These are phyloP conservation scores for Cotesia vestalis DNA, from an alignment of 1,140 invertebrate genomes.

Conservation along the genomic window DNA sequence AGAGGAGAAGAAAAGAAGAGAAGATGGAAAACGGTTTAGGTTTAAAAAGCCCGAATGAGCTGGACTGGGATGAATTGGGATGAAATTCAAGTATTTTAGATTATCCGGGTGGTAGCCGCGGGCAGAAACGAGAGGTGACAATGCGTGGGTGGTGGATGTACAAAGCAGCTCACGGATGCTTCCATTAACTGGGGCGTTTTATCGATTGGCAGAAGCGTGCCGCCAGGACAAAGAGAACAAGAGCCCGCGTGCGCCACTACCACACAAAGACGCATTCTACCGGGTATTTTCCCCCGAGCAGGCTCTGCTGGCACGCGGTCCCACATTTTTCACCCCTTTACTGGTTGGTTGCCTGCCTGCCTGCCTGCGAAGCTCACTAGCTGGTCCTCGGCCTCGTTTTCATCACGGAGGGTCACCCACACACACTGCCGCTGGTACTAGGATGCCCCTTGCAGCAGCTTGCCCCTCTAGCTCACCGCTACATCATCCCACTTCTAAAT, in stretches of 20 bases:
- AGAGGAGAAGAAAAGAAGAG: too few relatives aligned
- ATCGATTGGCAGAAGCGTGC: conserved; percentile 51
- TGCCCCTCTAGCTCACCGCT: background rate
- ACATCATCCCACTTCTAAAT: conserved; percentile 16
- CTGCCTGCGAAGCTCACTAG: conserved; percentile 12
- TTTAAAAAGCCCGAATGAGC: too few relatives aligned
- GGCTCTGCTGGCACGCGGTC: conserved; percentile 39
- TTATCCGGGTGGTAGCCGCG: background rate
- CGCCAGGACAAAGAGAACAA: conserved; percentile 51
- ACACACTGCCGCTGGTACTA: background rate
- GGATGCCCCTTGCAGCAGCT: background rate
- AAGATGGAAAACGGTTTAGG: too few relatives aligned
- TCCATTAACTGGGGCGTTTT: conserved; percentile 48
- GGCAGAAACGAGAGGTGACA: conserved; percentile 31
- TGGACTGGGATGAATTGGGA: too few relatives aligned
- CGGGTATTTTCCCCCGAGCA: conserved; percentile 36
- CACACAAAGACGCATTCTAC: conserved; percentile 48
- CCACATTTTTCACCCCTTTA: conserved; percentile 36
- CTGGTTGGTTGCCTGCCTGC: background rate
- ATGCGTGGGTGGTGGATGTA: conserved; percentile 32
- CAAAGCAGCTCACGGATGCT: conserved; percentile 24
- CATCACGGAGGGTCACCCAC: conserved; percentile 35
- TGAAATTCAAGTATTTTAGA: background rate
- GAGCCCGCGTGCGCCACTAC: conserved; percentile 51
- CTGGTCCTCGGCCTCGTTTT: conserved; percentile 25